Percentiles rank a stretch among this genome's conserved stretches.
phyloP scores from a whole-genome alignment of 2,113 vertebrate species.

The Buteo buteo region DNA sequence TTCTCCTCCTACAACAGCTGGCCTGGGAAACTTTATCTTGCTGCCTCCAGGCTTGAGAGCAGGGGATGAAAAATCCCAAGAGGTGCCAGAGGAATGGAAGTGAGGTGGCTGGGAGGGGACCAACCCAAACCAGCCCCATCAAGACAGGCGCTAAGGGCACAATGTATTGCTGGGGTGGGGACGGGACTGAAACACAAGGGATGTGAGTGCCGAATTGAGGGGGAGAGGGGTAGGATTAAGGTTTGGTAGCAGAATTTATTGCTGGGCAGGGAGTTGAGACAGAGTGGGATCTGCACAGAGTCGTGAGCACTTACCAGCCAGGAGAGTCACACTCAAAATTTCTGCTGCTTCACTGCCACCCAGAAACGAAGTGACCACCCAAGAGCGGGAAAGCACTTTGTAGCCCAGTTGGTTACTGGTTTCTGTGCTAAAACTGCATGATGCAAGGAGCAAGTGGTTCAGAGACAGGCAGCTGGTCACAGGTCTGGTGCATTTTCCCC shows the following conservation, averaged over 20 bases:
- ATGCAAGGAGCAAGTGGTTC: background rate
- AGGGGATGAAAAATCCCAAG: conserved; percentile 8
- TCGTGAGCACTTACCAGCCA: background rate
- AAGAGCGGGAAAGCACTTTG: background rate
- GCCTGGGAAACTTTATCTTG: conserved; percentile 31
- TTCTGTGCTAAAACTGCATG: background rate
- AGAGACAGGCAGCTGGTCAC: background rate
- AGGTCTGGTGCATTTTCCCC: background rate
- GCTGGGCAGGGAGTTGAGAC: conserved; percentile 7
- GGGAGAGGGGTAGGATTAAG: background rate
- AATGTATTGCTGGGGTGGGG: background rate
- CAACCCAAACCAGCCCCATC: background rate
- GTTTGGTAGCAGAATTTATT: conserved; percentile 37
- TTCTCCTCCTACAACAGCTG: conserved; percentile 25
- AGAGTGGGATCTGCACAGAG: background rate
- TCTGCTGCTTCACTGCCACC: background rate
- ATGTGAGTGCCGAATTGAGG: background rate
- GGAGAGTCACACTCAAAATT: background rate
- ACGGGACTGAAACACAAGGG: background rate
- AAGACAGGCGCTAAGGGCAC: background rate
- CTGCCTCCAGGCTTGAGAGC: conserved; percentile 9
- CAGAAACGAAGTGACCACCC: conserved; percentile 6
- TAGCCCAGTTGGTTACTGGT: background rate
- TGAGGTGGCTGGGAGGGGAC: background rate
- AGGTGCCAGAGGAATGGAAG: background rate